These are phyloP conservation scores for Eira barbara DNA, from an alignment of 2,113 vertebrate genomes.

Conservation along the genomic window DNA sequence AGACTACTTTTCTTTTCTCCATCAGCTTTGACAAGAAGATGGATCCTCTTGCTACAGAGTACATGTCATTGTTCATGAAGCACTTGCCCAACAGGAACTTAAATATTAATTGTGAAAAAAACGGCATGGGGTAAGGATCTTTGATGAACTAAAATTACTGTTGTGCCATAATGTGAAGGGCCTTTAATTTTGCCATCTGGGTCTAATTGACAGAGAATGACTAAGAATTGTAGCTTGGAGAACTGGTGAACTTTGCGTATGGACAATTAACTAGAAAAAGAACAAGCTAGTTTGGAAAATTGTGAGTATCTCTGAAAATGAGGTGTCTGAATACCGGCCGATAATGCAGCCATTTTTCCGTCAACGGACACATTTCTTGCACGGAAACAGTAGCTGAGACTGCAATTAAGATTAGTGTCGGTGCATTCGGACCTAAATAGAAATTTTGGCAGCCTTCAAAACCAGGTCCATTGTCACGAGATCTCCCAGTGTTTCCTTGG, in stretches of 20 bases:
- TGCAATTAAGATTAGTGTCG: neutral
- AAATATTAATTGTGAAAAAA: constrained; percentile 72
- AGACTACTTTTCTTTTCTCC: constrained; percentile 70
- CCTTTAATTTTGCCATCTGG: constrained; percentile 74
- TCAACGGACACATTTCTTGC: neutral
- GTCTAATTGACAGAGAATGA: constrained; percentile 74
- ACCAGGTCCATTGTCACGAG: rapidly evolving
- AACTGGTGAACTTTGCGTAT: constrained; percentile 50
- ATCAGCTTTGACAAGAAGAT: constrained; percentile 81
- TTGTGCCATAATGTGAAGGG: constrained; percentile 57
- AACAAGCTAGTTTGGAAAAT: constrained; percentile 49
- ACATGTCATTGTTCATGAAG: constrained; percentile 70
- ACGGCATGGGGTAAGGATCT: constrained; percentile 64
- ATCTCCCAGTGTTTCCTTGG: neutral
- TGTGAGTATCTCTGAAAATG: neutral
- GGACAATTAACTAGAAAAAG: constrained; percentile 62
- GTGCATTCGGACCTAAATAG: rapidly evolving
- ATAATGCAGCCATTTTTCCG: neutral
- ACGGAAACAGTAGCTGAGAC: neutral
- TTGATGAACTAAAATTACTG: constrained; percentile 74
- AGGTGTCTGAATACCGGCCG: neutral
- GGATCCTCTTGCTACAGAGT: constrained; percentile 60
- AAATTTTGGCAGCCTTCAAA: neutral
- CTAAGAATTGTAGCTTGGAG: constrained; percentile 50
- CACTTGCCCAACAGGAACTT: constrained; percentile 75